Evolutionary conservation across 2,113 vertebrate species (phyloP), one percentile per base, ranked within the genome.

Genomic region (Tachuris rubrigastra): DNA sequence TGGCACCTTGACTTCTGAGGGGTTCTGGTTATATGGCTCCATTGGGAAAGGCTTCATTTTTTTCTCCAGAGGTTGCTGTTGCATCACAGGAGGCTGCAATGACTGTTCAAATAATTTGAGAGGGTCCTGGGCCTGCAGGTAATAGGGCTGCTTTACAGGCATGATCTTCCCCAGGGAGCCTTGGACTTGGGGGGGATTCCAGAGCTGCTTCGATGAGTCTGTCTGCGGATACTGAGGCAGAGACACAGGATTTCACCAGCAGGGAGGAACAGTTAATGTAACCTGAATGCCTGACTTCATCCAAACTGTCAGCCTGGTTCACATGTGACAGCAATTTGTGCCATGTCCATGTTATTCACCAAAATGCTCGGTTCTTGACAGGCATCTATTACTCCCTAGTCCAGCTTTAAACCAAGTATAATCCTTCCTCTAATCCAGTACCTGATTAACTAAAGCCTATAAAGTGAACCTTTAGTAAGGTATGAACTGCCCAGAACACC

Each of bases 81-180:
- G 99, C 97, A 98, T 96, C 73, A 98, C 97, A 2, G 98, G 97
- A 83, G 98, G 96, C 95, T 98, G 98, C 90, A 98, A 93, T 44
- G 98, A 98, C 96, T 99, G 99, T 97, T 99, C 99, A 91, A 99
- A 99, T 82, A 99, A 97, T 95, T 99, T 99, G 77, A 99, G 98
- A 72, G 99, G 98, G 65, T 99, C 99, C 96, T 99, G 99, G 77
- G 98, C 92, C 91, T 97, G 98, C 98, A 98, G 98, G 97, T 98
- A 99, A 96, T 98, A 99, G 90, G 98, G 97, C 93, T 98, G 99
- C 95, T 99, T 99, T 97, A 99, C 96, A 23, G 98, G 97, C 98
- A 99, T 98, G 53, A 99, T 98, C 98, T 99, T 99, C 97, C 98
- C 99, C 97, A 99, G 97, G 1, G 98, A 98, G 39, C 98, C 98